Evolutionary conservation across 2,113 vertebrate genomes (phyloP).

Genomic region (Lycaon pictus): DNA sequence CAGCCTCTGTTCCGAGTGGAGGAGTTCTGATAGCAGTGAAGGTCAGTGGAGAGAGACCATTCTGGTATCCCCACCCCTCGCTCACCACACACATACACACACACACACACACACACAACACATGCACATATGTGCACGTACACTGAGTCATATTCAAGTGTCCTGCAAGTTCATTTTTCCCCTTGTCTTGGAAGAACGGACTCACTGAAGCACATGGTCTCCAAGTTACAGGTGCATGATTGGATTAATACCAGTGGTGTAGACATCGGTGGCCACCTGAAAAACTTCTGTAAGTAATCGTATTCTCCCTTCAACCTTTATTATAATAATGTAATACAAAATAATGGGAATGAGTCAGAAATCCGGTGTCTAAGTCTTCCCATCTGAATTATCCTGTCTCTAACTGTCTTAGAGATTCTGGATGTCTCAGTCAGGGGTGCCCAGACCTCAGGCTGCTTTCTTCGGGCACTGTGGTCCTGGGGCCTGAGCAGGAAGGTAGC

Average conservation of each 20-base stretch:
- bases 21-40: not conserved
- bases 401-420: not conserved
- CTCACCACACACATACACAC: fast-evolving
- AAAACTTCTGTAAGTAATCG: not conserved
- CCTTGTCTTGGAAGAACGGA: not conserved
- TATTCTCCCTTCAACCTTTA: conserved; percentile 22
- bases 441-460: not conserved
- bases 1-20: not conserved
- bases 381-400: not conserved
- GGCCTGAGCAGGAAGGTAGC: not conserved
- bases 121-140: no score
- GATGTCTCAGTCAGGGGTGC: not conserved
- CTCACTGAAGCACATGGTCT: not conserved
- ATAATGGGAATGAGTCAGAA: not conserved
- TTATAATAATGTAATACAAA: not conserved
- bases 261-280: not conserved
- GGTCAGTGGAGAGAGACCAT: not conserved
- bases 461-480: fast-evolving
- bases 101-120: not conserved
- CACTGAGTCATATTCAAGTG: not conserved
- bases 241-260: conserved; percentile 15
- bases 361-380: not conserved
- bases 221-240: not conserved
- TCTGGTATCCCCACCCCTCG: fast-evolving
- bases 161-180: not conserved